Conservation (phyloP, 2,797 vertebrate genomes). For the Luscinia luscinia region DNA sequence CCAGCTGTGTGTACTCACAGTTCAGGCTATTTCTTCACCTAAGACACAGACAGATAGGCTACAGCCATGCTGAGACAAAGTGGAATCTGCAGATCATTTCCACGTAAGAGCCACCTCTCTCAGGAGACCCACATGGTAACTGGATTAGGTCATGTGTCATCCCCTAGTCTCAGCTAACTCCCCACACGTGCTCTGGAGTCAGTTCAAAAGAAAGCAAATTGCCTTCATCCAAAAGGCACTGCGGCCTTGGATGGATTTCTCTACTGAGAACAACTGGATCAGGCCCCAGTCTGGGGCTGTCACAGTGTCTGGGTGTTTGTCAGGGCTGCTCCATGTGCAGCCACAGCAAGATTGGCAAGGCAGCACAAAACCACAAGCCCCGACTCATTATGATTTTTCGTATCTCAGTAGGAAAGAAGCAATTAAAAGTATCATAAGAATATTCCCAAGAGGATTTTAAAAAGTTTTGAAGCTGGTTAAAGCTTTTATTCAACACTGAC, state of each 20-base stretch:
- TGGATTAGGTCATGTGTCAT: slow-evolving; percentile 22
- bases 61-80: not conserved
- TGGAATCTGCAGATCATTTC: not conserved
- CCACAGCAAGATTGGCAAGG: not conserved
- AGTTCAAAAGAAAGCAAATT: slow-evolving; percentile 21
- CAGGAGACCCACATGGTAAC: not conserved
- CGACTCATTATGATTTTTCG: not conserved
- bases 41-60: not conserved
- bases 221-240: not conserved
- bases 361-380: not conserved
- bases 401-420: not conserved
- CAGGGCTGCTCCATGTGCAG: not conserved
- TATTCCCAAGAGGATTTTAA: not conserved
- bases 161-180: slow-evolving; percentile 1
- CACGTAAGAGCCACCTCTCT: not conserved
- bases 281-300: not conserved
- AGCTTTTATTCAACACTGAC: not conserved
- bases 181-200: slow-evolving; percentile 5
- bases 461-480: not conserved
- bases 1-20: not conserved
- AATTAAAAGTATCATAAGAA: slow-evolving; percentile 11
- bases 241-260: not conserved
- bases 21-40: slow-evolving; percentile 7
- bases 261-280: not conserved
- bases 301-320: not conserved